Conservation (phyloP, 2,888 invertebrate genomes). For the Nephrocerus scutellatus region DNA sequence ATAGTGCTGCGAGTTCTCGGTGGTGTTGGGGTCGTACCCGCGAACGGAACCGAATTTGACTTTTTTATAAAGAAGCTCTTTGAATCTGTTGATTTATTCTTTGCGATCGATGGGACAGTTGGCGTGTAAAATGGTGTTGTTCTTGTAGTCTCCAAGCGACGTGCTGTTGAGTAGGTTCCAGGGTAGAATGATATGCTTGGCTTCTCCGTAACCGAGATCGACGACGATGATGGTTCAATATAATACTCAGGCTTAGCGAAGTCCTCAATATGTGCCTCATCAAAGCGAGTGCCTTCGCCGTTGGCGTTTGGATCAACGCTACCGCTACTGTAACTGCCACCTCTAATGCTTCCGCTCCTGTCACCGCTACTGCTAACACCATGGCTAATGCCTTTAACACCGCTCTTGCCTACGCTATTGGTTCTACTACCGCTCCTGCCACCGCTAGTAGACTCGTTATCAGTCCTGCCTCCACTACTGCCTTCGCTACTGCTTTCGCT, state of each 20-base stretch:
- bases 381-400: too few relatives aligned
- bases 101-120: conserved; percentile 40
- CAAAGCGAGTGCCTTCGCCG: too few relatives aligned
- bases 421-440: conserved; percentile 8
- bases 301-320: too few relatives aligned
- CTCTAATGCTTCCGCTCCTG: too few relatives aligned
- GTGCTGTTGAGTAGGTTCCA: conserved; percentile 40
- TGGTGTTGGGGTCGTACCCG: conserved; percentile 24
- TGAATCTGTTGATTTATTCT: conserved; percentile 34
- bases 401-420: conserved; percentile 9
- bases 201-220: conserved; percentile 7
- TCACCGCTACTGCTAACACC: too few relatives aligned
- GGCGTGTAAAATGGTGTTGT: conserved; percentile 47
- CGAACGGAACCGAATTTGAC: conserved; percentile 2
- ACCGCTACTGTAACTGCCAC: too few relatives aligned
- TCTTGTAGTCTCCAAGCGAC: conserved; percentile 39
- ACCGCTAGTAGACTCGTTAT: conserved; percentile 14
- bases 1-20: conserved; percentile 34
- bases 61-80: conserved; percentile 32
- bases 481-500: conserved; percentile 16
- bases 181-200: conserved; percentile 32
- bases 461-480: conserved; percentile 23
- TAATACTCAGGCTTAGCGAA: conserved; percentile 27
- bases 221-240: conserved; percentile 17
- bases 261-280: too few relatives aligned